A percentile compares a stretch with the other conserved stretches of the same genome.
These are phyloP conservation scores for Lampris incognitus DNA, from an alignment of 2,113 vertebrate genomes.

Conservation along the genomic window DNA sequence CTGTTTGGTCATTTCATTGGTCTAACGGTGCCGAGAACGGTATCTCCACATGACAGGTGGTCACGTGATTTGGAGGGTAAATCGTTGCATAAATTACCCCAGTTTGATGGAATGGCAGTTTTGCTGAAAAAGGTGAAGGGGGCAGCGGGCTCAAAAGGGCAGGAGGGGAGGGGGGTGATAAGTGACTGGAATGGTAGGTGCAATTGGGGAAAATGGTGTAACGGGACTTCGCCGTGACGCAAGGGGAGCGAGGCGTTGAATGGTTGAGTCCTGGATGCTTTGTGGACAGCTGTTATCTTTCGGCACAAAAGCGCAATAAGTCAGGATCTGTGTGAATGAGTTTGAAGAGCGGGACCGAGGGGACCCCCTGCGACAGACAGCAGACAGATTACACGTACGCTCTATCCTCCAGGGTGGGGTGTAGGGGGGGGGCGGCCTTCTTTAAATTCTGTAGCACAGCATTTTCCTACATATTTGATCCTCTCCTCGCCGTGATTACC, in stretches of 20 bases:
- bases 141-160: constrained; percentile 16
- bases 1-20: constrained; percentile 66
- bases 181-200: constrained; percentile 55
- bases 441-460: constrained; percentile 25
- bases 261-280: constrained; percentile 52
- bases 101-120: constrained; percentile 49
- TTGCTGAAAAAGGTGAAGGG: constrained; percentile 38
- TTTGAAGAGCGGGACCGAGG: constrained; percentile 63
- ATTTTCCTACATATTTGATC: constrained; percentile 76
- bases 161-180: constrained; percentile 40
- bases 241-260: constrained; percentile 28
- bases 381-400: constrained; percentile 55
- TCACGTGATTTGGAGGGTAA: constrained; percentile 69
- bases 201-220: constrained; percentile 31
- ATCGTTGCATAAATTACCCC: constrained; percentile 65
- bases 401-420: constrained; percentile 52
- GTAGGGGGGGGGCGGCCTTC: background rate
- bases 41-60: constrained; percentile 74
- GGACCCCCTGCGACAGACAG: constrained; percentile 44
- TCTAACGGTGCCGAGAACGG: constrained; percentile 57
- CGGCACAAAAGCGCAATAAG: constrained; percentile 64
- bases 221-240: constrained; percentile 43
- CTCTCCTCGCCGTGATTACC: constrained; percentile 70
- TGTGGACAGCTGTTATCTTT: constrained; percentile 67
- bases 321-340: constrained; percentile 61